Percentiles rank a stretch among this genome's conserved stretches.
Evolutionary conservation across 1,140 invertebrate species (phyloP).

Genomic region (Choristoneura fumiferana): DNA sequence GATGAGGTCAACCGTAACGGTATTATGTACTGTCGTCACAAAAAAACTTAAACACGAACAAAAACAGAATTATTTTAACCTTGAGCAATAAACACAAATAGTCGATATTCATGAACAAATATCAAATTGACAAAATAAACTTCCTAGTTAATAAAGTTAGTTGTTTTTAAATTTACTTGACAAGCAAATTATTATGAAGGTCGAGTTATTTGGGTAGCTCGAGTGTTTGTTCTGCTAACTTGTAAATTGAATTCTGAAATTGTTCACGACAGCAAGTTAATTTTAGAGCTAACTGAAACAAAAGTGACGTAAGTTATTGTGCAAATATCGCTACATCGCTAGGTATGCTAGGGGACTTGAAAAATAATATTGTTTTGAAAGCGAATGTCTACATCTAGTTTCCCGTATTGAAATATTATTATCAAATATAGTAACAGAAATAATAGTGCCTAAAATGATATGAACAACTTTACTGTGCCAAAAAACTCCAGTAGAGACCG

Average conservation of each 20-base stretch:
- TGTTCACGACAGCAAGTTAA: background rate
- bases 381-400: too few relatives aligned
- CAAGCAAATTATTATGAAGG: constrained; percentile 5
- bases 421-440: too few relatives aligned
- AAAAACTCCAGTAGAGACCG: too few relatives aligned
- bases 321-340: too few relatives aligned
- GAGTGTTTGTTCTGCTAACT: background rate
- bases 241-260: background rate
- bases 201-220: background rate
- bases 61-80: constrained; percentile 14
- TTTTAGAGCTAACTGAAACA: background rate
- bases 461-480: too few relatives aligned
- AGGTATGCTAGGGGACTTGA: too few relatives aligned
- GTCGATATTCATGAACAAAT: constrained; percentile 12
- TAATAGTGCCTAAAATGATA: too few relatives aligned
- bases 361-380: too few relatives aligned
- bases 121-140: constrained; percentile 12
- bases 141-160: background rate
- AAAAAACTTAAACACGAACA: background rate
- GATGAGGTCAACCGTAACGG: constrained; percentile 1
- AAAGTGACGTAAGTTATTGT: too few relatives aligned
- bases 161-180: constrained; percentile 4
- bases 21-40: background rate
- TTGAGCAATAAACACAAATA: background rate
- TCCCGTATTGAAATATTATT: too few relatives aligned